Evolutionary conservation across 2,797 vertebrate genomes (phyloP), one percentile per base, ranked within the genome.

Genomic region (Eulemur rubriventer): DNA sequence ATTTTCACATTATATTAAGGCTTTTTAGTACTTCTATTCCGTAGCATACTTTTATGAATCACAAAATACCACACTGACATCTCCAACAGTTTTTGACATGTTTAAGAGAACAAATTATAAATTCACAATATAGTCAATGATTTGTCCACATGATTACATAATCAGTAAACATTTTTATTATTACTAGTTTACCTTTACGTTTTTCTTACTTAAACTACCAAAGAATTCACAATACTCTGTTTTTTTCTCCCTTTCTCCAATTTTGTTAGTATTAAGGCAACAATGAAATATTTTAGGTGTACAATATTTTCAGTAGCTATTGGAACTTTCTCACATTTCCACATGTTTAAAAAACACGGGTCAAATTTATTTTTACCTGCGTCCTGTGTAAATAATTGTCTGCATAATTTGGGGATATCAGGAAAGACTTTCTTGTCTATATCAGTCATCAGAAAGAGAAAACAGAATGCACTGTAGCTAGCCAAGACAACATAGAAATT

Each of bases 21-120:
- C 28, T 92, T 90, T 7, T 72, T 82, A 94, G 7, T 86, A 89
- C 59, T 79, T 82, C 41, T 78, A 24, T 94, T 94, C 30, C 79
- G 22, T 72, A 82, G 63, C 87, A 80, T 20, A 73, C 70, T 90
- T 80, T 79, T 79, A 24, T 70, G 81, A 92, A 50, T 94, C 57
- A 82, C n/a, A 84, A 91, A 93, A 86, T 70, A 79, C 26, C 61
- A 46, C 38, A 67, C 20, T 80, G 73, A 92, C 30, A 63, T 48
- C 57, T 69, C 73, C 48, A 90, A 55, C 48, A 85, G 70, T 67
- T 94, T 94, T 72, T 35, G 65, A 95, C 33, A 83, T 30, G 30
- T 87, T 94, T 95, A 69, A 94, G 67, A 95, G 72, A 96, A 94
- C 5, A 84, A 48, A 91, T 59, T 94, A 57, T 59, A 75, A 79